A percentile compares a stretch with the other conserved stretches of the same genome.
These are phyloP conservation scores for Peromyscus polionotus DNA, from an alignment of 2,113 vertebrate species.

Conservation along the genomic window DNA sequence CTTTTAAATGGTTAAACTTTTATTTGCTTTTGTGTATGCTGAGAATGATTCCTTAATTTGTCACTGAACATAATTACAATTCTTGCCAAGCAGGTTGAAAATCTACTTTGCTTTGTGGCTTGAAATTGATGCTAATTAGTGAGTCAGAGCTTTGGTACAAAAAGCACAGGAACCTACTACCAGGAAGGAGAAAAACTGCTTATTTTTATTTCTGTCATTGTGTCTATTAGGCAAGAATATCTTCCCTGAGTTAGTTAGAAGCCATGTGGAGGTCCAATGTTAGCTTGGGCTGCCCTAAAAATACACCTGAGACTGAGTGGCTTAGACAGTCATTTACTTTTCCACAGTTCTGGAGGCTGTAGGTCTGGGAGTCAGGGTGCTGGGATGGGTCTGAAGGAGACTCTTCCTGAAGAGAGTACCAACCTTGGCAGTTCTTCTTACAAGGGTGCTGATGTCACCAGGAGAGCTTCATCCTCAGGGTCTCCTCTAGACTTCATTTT, in stretches of 20 bases:
- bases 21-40: slow-evolving; percentile 51
- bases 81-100: slow-evolving; percentile 74
- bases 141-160: slow-evolving; percentile 72
- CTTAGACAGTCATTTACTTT: neutral
- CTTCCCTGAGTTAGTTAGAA: slow-evolving; percentile 51
- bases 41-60: slow-evolving; percentile 59
- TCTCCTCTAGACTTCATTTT: neutral
- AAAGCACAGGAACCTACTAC: slow-evolving; percentile 62
- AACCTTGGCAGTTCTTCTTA: neutral
- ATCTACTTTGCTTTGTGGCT: slow-evolving; percentile 61
- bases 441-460: neutral
- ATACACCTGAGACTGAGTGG: neutral
- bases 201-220: neutral
- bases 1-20: slow-evolving; percentile 49
- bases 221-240: slow-evolving; percentile 54
- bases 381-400: neutral
- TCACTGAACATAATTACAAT: slow-evolving; percentile 64
- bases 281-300: neutral
- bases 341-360: neutral
- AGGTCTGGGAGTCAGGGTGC: neutral
- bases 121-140: slow-evolving; percentile 67
- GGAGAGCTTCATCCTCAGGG: neutral
- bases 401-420: neutral
- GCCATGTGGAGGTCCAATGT: neutral
- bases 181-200: neutral